A percentile compares a stretch with the other conserved stretches of the same genome.
phyloP scores from a whole-genome alignment of 2,113 vertebrate genomes.

The Erythrocercus mccallii region DNA sequence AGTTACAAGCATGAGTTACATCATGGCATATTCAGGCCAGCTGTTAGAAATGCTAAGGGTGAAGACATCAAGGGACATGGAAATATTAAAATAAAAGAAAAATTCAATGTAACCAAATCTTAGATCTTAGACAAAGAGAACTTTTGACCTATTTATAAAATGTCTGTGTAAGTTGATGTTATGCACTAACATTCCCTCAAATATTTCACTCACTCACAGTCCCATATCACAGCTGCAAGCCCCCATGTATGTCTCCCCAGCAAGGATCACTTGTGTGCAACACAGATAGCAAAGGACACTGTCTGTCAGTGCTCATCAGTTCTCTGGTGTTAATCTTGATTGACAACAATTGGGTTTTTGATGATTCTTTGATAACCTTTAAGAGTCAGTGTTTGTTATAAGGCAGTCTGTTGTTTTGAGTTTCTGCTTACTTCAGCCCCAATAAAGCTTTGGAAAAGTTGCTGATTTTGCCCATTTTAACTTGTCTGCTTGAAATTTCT shows the following conservation, averaged over 20 bases:
- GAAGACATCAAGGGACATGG: not conserved
- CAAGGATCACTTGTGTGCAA: not conserved
- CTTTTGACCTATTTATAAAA: not conserved
- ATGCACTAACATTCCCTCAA: not conserved
- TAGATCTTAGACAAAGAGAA: not conserved
- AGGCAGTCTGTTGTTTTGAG: not conserved
- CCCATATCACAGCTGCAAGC: not conserved
- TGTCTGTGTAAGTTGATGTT: not conserved
- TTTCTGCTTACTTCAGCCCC: not conserved
- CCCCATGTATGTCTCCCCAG: not conserved
- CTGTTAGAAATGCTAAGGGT: not conserved
- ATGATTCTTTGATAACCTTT: not conserved
- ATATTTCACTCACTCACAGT: not conserved
- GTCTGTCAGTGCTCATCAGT: not conserved
- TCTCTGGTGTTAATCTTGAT: not conserved
- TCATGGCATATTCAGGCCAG: not conserved
- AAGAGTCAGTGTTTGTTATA: not conserved
- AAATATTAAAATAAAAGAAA: not conserved
- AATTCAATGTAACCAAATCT: not conserved
- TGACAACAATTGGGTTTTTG: not conserved
- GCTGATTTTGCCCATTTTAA: not conserved
- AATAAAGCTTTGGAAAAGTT: not conserved
- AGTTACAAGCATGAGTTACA: not conserved
- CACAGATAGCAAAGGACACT: not conserved
- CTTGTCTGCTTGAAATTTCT: not conserved